These are phyloP conservation scores for Turdus rufiventris DNA, from an alignment of 2,113 vertebrate genomes.

Conservation along the genomic window DNA sequence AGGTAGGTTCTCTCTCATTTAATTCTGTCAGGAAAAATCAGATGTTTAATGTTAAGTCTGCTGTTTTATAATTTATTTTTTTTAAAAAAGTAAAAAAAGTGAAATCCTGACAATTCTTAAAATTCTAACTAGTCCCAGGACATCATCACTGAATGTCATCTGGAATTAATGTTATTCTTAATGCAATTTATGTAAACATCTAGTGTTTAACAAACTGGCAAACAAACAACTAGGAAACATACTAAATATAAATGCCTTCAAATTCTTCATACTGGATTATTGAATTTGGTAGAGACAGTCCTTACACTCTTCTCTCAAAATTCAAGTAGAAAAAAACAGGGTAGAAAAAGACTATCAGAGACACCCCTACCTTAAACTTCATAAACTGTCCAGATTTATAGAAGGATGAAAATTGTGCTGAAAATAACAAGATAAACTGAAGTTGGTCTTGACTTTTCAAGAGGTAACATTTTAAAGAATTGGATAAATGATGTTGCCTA, in stretches of 20 bases:
- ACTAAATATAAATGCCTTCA: neutral
- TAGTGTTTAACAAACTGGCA: neutral
- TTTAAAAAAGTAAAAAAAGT: neutral
- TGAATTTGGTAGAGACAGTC: neutral
- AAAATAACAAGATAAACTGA: neutral
- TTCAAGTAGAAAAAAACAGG: neutral
- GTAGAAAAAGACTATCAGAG: neutral
- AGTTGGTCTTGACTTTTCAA: neutral
- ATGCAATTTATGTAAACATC: neutral
- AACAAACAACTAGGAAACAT: neutral
- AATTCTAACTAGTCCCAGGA: neutral
- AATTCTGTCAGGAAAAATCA: slow-evolving; percentile 14
- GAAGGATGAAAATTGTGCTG: neutral
- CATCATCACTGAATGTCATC: neutral
- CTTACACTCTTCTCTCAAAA: neutral
- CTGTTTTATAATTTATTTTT: neutral
- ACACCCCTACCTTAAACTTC: neutral
- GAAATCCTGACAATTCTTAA: neutral
- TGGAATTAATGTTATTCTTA: neutral
- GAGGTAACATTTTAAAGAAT: neutral
- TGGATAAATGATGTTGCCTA: neutral
- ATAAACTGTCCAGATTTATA: neutral
- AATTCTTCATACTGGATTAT: neutral
- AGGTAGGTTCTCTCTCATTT: neutral
- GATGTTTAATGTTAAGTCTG: neutral